phyloP scores from a whole-genome alignment of 2,797 vertebrate species.

The Chaetodon trifasciatus region DNA sequence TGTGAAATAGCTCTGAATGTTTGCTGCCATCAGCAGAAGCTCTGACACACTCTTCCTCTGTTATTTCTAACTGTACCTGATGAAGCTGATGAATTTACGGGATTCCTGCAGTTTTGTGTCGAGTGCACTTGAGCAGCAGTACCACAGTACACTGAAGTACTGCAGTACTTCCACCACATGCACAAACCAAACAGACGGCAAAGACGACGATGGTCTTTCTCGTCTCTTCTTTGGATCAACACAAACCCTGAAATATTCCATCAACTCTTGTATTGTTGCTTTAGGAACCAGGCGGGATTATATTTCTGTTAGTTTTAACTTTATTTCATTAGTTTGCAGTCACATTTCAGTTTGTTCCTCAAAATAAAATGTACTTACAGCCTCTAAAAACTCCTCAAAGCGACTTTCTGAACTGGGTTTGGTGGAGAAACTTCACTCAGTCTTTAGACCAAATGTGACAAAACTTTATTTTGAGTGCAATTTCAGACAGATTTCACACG shows the following conservation, averaged over 20 bases:
- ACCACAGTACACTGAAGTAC: too few species aligned
- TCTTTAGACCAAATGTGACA: conserved; percentile 65
- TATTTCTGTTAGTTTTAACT: neutral
- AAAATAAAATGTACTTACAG: conserved; percentile 17
- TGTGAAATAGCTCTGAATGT: too few species aligned
- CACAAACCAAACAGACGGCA: too few species aligned
- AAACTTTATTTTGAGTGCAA: conserved; percentile 75
- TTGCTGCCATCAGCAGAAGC: too few species aligned
- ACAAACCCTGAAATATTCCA: neutral
- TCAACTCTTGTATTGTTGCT: neutral
- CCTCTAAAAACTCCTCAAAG: conserved; percentile 13
- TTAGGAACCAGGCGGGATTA: neutral
- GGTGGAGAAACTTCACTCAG: conserved; percentile 2
- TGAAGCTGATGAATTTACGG: too few species aligned
- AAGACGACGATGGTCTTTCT: too few species aligned
- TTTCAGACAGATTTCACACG: conserved; percentile 55
- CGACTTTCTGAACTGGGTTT: conserved; percentile 14
- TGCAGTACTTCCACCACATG: too few species aligned
- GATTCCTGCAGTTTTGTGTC: too few species aligned
- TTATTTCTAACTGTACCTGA: too few species aligned
- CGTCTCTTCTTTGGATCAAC: neutral
- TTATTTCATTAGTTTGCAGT: conserved; percentile 39
- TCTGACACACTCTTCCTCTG: too few species aligned
- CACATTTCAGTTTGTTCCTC: conserved; percentile 10
- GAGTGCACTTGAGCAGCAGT: too few species aligned